Evolutionary conservation across 2,113 vertebrate species (phyloP).

Genomic region (Oxyruncus cristatus): DNA sequence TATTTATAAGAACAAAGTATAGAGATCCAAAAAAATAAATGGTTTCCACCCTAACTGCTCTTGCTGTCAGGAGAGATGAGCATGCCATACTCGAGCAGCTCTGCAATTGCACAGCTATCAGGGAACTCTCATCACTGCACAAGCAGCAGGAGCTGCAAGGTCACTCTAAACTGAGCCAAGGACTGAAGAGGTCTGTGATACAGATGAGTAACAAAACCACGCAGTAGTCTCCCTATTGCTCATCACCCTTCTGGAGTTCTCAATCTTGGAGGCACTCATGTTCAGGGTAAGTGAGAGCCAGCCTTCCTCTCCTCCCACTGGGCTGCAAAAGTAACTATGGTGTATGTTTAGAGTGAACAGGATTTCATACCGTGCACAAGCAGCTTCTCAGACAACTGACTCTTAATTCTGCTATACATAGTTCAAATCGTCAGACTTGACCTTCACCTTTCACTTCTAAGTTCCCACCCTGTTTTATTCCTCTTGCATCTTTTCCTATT

Average conservation of each 20-base stretch:
- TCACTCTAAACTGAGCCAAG: not conserved
- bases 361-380: not conserved
- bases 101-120: not conserved
- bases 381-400: not conserved
- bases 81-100: not conserved
- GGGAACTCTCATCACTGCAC: fast-evolving
- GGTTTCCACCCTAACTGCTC: not conserved
- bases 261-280: fast-evolving
- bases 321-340: not conserved
- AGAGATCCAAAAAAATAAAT: not conserved
- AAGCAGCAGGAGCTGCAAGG: not conserved
- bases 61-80: not conserved
- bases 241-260: not conserved
- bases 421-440: not conserved
- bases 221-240: not conserved
- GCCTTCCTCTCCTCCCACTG: fast-evolving
- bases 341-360: fast-evolving
- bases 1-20: not conserved
- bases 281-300: not conserved
- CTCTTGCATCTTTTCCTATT: not conserved
- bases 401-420: not conserved
- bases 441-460: not conserved
- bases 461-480: not conserved
- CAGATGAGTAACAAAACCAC: fast-evolving
- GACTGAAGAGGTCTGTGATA: not conserved